phyloP scores from a whole-genome alignment of 2,888 invertebrate species.

The Meteorus colon region DNA sequence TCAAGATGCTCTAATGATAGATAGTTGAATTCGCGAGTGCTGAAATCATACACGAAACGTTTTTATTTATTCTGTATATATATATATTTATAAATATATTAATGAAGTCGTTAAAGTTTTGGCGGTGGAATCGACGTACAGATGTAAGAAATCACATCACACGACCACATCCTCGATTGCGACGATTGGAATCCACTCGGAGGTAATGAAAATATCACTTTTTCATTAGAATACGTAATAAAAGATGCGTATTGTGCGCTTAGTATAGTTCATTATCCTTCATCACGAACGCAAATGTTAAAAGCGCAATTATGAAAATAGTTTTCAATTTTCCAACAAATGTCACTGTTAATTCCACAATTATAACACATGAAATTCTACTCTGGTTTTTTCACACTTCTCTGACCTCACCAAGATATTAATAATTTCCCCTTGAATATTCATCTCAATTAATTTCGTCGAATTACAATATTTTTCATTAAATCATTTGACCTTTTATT shows the following conservation, averaged over 20 bases:
- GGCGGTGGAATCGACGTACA: constrained; percentile 30
- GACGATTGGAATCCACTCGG: constrained; percentile 47
- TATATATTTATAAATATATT: constrained; percentile 14
- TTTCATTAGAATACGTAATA: too few species aligned
- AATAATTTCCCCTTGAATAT: neutral
- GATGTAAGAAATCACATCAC: neutral
- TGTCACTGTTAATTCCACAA: neutral
- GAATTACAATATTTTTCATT: neutral
- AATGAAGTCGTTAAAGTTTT: constrained; percentile 49
- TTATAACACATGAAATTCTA: neutral
- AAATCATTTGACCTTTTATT: neutral
- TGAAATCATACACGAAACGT: too few species aligned
- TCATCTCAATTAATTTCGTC: neutral
- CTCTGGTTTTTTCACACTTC: neutral
- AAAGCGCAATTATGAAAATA: neutral
- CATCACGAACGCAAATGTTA: neutral
- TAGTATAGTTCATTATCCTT: neutral
- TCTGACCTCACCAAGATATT: neutral
- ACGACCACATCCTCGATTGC: constrained; percentile 48
- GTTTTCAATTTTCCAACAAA: neutral
- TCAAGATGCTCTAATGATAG: too few species aligned
- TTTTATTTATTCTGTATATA: neutral
- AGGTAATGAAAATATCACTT: constrained; percentile 38
- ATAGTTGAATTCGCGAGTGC: too few species aligned
- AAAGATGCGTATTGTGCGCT: too few species aligned